These are phyloP conservation scores for Pseudochirops corinnae DNA, from an alignment of 2,797 vertebrate genomes.

Conservation along the genomic window DNA sequence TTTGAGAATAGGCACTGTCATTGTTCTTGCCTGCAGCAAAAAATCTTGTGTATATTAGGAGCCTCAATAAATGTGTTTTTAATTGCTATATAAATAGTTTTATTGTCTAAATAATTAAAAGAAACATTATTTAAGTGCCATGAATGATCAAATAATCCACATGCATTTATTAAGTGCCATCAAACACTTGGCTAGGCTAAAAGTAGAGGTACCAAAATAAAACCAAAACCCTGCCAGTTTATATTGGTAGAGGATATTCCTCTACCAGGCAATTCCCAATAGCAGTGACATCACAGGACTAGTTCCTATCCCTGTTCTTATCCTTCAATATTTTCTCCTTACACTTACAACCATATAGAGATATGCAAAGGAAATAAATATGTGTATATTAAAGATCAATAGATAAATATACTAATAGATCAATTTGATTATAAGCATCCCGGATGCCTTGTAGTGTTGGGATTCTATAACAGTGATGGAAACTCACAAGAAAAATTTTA, in stretches of 20 bases:
- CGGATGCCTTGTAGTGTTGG: neutral
- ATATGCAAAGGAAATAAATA: constrained; percentile 8
- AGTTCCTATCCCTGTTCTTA: neutral
- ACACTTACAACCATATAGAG: neutral
- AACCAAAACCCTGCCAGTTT: neutral
- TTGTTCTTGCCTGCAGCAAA: neutral
- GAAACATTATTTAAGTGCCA: neutral
- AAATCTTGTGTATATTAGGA: neutral
- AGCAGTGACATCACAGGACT: neutral
- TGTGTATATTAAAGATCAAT: constrained; percentile 19
- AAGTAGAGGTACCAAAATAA: neutral
- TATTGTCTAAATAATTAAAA: neutral
- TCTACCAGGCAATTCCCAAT: neutral
- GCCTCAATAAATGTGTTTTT: neutral
- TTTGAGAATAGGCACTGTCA: neutral
- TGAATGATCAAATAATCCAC: neutral
- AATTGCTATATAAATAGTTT: neutral
- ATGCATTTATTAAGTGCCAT: neutral
- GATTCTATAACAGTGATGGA: neutral
- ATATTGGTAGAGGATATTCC: neutral
- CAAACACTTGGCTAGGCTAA: neutral
- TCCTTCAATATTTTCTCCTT: neutral
- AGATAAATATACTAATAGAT: neutral
- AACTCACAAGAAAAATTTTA: constrained; percentile 7
- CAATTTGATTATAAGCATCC: neutral